Conservation (phyloP, 2,113 vertebrate species). For the Morphnarchus princeps region DNA sequence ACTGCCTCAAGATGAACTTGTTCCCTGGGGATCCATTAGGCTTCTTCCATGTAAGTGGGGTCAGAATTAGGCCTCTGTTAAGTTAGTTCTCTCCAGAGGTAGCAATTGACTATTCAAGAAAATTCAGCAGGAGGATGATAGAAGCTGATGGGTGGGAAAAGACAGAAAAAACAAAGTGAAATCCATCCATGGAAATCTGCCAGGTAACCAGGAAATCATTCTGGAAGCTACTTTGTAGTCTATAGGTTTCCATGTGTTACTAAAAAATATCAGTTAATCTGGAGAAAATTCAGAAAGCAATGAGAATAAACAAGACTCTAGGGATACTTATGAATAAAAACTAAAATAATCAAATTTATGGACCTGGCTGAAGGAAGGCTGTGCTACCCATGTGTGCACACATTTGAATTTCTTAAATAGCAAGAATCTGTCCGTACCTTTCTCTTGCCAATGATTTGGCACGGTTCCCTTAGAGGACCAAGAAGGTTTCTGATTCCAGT, state of each 20-base stretch:
- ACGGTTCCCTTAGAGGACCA: not conserved
- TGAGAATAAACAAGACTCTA: not conserved
- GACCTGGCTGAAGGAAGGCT: not conserved
- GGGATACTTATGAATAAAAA: not conserved
- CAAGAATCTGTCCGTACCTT: not conserved
- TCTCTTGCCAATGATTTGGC: not conserved
- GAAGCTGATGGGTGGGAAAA: not conserved
- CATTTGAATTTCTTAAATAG: not conserved
- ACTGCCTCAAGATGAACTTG: not conserved
- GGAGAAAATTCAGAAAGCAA: not conserved
- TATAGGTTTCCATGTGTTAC: not conserved
- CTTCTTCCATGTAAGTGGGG: not conserved
- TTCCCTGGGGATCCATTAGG: not conserved
- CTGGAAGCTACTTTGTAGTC: not conserved
- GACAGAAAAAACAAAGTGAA: not conserved
- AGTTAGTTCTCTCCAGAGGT: not conserved
- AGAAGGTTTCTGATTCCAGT: not conserved
- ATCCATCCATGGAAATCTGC: not conserved
- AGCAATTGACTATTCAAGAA: not conserved
- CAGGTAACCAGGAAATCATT: not conserved
- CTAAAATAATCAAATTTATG: not conserved
- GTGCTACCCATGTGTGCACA: not conserved
- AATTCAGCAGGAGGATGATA: not conserved
- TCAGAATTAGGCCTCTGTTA: constrained; percentile 17
- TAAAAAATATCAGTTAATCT: not conserved